These are phyloP conservation scores for Connochaetes taurinus DNA, from an alignment of 2,113 vertebrate species.

Conservation along the genomic window DNA sequence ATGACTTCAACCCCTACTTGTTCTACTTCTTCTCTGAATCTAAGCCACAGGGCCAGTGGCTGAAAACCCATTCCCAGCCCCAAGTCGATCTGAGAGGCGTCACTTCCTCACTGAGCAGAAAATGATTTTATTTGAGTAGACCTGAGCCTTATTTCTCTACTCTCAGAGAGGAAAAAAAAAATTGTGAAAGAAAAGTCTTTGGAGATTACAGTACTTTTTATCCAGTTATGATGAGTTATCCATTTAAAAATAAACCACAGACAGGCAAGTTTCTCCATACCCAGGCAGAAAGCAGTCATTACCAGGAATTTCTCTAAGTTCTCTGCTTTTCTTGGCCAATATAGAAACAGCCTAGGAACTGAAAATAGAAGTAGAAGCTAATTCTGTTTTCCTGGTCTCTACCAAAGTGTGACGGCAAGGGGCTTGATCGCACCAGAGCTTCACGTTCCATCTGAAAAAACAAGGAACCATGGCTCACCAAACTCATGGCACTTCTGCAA, in stretches of 20 bases:
- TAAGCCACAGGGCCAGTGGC: not conserved
- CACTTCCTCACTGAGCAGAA: not conserved
- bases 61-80: not conserved
- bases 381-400: conserved; percentile 33
- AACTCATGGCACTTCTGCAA: not conserved
- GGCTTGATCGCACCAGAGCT: not conserved
- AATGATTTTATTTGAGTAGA: conserved; percentile 36
- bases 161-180: conserved; percentile 38
- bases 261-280: conserved; percentile 61
- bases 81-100: not conserved
- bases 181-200: conserved; percentile 57
- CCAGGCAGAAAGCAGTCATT: conserved; percentile 65
- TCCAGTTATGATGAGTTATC: conserved; percentile 67
- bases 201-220: conserved; percentile 62
- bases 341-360: conserved; percentile 52
- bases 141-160: conserved; percentile 24
- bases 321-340: conserved; percentile 65
- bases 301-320: conserved; percentile 65
- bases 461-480: fast-evolving
- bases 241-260: conserved; percentile 71
- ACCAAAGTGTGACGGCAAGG: not conserved
- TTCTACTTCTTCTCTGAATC: not conserved
- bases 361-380: conserved; percentile 57
- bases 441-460: not conserved
- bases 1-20: not conserved